Conservation (phyloP, 2,113 vertebrate genomes). For the Pollimyrus isidori region DNA sequence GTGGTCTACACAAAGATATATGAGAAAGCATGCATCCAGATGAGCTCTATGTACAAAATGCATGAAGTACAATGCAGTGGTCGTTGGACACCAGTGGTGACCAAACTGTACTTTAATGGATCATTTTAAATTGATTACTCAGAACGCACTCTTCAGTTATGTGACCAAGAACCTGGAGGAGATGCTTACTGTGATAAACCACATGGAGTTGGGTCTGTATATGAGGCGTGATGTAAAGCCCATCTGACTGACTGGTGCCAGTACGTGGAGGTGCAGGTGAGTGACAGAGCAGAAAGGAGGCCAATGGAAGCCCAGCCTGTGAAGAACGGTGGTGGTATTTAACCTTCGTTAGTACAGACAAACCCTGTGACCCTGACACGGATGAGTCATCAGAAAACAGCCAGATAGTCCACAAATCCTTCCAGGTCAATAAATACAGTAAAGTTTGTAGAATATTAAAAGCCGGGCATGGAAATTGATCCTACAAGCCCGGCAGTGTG, state of each 20-base stretch:
- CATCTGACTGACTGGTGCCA: slow-evolving; percentile 83
- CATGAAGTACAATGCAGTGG: not conserved
- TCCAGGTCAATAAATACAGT: not conserved
- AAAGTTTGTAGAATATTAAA: not conserved
- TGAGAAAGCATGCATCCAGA: not conserved
- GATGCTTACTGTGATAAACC: slow-evolving; percentile 86
- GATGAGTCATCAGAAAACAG: too few species aligned
- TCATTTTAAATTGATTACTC: not conserved
- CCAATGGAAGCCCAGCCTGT: slow-evolving; percentile 92
- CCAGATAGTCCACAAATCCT: not conserved
- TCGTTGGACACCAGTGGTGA: not conserved
- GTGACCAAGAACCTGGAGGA: not conserved
- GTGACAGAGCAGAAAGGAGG: slow-evolving; percentile 87
- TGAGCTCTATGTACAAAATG: not conserved
- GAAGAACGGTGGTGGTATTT: slow-evolving; percentile 28
- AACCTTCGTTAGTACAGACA: not conserved
- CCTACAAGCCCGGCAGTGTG: not conserved
- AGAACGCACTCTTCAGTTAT: not conserved
- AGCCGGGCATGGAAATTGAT: not conserved
- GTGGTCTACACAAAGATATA: not conserved
- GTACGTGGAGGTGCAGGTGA: slow-evolving; percentile 88
- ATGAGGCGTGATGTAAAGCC: slow-evolving; percentile 77
- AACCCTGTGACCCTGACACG: not conserved
- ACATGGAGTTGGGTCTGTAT: slow-evolving; percentile 83
- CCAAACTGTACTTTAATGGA: not conserved